phyloP scores from a whole-genome alignment of 2,113 vertebrate genomes.

The Micronycteris hirsuta region DNA sequence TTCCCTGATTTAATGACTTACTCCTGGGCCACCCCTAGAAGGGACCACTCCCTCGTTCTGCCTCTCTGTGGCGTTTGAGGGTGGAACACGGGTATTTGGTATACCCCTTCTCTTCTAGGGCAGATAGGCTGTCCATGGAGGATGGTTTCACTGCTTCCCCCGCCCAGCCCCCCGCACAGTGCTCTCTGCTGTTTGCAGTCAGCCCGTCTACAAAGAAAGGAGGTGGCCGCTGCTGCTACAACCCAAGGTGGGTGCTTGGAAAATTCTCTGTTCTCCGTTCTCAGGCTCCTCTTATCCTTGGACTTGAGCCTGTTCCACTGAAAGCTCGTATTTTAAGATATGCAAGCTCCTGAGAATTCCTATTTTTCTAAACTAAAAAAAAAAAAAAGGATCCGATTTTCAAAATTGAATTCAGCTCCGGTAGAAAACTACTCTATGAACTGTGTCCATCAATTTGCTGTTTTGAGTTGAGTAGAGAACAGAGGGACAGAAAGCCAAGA shows the following conservation, averaged over 20 bases:
- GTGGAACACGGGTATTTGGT: neutral
- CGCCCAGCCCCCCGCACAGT: neutral
- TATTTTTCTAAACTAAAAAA: neutral
- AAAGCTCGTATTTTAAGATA: neutral
- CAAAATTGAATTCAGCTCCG: neutral
- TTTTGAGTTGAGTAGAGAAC: neutral
- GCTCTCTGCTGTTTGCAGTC: neutral
- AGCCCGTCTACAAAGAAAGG: neutral
- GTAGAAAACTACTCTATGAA: neutral
- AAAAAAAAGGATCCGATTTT: neutral
- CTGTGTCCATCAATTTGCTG: neutral
- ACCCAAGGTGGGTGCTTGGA: neutral
- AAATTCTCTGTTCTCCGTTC: neutral
- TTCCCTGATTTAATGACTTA: neutral
- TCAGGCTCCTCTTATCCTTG: neutral
- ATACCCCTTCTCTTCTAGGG: neutral
- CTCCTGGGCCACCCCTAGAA: neutral
- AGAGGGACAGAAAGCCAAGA: neutral
- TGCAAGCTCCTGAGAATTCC: neutral
- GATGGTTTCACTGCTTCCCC: neutral
- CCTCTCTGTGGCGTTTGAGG: neutral
- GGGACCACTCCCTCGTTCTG: neutral
- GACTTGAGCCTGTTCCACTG: neutral
- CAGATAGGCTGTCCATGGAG: neutral
- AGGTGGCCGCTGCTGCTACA: neutral